Conservation (phyloP, 2,888 invertebrate species). For the Steromphala cineraria region DNA sequence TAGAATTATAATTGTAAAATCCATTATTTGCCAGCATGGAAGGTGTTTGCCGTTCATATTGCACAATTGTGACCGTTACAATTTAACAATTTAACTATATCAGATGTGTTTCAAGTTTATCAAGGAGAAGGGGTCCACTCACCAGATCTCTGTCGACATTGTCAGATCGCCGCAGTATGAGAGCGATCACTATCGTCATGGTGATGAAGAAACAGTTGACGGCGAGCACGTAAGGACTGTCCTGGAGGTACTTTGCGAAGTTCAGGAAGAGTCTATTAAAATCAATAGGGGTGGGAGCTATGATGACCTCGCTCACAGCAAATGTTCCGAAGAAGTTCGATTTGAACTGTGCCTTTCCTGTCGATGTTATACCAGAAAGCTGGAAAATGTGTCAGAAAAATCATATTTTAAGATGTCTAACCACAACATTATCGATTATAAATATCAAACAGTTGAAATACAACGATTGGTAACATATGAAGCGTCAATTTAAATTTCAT, state of each 20-base stretch:
- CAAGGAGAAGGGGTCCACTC: background rate
- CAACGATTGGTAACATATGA: too few species aligned
- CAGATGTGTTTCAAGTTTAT: too few species aligned
- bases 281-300: slow-evolving; percentile 53
- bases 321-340: slow-evolving; percentile 61
- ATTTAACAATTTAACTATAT: too few species aligned
- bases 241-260: slow-evolving; percentile 41
- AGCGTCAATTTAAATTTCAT: too few species aligned
- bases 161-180: slow-evolving; percentile 42
- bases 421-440: too few species aligned
- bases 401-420: background rate
- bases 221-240: slow-evolving; percentile 50
- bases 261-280: slow-evolving; percentile 55
- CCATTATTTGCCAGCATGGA: too few species aligned
- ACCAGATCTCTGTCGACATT: slow-evolving; percentile 36
- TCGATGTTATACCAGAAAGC: slow-evolving; percentile 13
- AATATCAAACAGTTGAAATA: too few species aligned
- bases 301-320: slow-evolving; percentile 48
- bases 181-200: slow-evolving; percentile 29
- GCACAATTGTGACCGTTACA: too few species aligned
- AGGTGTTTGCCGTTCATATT: too few species aligned
- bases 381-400: background rate
- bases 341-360: slow-evolving; percentile 43
- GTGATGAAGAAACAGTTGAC: slow-evolving; percentile 39
- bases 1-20: too few species aligned